phyloP scores from a whole-genome alignment of 53 echinoderm and acorn worm species.

The Luidia sarsii region DNA sequence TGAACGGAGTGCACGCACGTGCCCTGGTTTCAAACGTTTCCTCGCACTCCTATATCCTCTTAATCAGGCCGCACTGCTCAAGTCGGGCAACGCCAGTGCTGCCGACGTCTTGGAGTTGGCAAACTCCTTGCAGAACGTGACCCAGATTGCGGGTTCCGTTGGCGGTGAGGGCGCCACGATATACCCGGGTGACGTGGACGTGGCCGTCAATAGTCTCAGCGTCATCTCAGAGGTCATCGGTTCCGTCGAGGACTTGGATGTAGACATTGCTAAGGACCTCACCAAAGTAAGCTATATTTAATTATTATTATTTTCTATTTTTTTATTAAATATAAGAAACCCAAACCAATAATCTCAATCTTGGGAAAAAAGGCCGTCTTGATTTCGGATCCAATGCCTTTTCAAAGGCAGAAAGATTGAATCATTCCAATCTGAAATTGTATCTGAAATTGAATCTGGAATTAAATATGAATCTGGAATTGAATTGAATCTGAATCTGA shows the following conservation, averaged over 20 bases:
- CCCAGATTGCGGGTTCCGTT: constrained; percentile 3
- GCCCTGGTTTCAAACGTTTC: too few relatives aligned
- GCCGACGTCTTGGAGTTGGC: constrained; percentile 46
- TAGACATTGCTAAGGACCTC: constrained; percentile 19
- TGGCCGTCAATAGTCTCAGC: constrained; percentile 47
- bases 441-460: too few relatives aligned
- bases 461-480: too few relatives aligned
- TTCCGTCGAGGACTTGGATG: constrained; percentile 1
- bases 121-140: constrained; percentile 51
- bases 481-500: too few relatives aligned
- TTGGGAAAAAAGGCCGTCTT: too few relatives aligned
- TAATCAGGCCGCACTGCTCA: constrained; percentile 21
- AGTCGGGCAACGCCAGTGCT: constrained; percentile 35
- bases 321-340: too few relatives aligned
- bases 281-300: constrained; percentile 28
- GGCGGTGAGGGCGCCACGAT: background rate
- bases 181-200: constrained; percentile 57
- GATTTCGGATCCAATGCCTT: too few relatives aligned
- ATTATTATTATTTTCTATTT: background rate
- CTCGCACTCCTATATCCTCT: too few relatives aligned
- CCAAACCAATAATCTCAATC: too few relatives aligned
- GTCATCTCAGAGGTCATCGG: constrained; percentile 31
- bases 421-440: too few relatives aligned
- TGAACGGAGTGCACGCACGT: too few relatives aligned
- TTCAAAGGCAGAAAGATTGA: too few relatives aligned